A percentile compares a stretch with the other conserved stretches of the same genome.
phyloP scores from a whole-genome alignment of 2,888 invertebrate species.

The Ferdinandea cuprea region DNA sequence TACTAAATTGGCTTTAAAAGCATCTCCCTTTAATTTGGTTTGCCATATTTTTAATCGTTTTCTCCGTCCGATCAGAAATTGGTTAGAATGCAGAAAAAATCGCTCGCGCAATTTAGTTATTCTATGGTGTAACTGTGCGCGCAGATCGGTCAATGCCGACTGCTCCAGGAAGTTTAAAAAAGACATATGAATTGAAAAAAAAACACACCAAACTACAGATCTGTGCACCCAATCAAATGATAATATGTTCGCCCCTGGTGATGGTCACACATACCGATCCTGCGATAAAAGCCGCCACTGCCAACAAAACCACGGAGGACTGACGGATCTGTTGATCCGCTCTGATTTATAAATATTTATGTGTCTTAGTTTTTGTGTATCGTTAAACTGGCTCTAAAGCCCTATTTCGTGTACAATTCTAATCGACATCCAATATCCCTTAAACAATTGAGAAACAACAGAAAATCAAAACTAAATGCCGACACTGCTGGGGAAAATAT shows the following conservation, averaged over 20 bases:
- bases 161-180: constrained; percentile 23
- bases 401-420: constrained; percentile 43
- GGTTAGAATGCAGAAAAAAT: no score
- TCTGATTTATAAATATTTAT: constrained; percentile 28
- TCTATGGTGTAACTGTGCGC: constrained; percentile 33
- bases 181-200: constrained; percentile 31
- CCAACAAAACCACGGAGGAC: constrained; percentile 17
- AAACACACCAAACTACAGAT: constrained; percentile 21
- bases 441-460: constrained; percentile 51
- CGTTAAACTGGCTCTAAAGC: constrained; percentile 24
- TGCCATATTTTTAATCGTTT: no score
- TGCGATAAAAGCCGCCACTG: constrained; percentile 68
- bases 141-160: constrained; percentile 37
- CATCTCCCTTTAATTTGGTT: no score
- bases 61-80: constrained; percentile 12
- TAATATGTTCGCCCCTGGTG: constrained; percentile 77
- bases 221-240: constrained; percentile 54
- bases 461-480: constrained; percentile 63
- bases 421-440: constrained; percentile 57
- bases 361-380: constrained; percentile 10
- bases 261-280: constrained; percentile 77
- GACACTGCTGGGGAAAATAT: constrained; percentile 37
- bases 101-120: constrained; percentile 17
- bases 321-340: not conserved
- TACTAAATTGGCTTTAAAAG: no score